phyloP scores from a whole-genome alignment of 1,140 invertebrate genomes.

The Trinorchestia longiramus region DNA sequence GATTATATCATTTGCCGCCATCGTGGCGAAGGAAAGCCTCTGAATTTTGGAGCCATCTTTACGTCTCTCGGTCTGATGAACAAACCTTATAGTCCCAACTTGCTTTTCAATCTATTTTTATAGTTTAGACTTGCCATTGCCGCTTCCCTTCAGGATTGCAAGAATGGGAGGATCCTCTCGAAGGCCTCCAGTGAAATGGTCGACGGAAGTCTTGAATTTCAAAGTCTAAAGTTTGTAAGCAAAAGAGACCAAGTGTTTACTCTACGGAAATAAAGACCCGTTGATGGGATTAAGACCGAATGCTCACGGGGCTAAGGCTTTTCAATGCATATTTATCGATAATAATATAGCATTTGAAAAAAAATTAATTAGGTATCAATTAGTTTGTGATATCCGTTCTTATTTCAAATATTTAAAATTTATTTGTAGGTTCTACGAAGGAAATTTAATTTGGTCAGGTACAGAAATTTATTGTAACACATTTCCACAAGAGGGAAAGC shows the following conservation, averaged over 20 bases:
- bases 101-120: conserved; percentile 51
- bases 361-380: not conserved
- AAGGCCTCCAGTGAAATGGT: not conserved
- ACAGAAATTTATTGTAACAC: too few species aligned
- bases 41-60: not conserved
- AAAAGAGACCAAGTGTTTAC: not conserved
- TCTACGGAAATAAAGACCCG: not conserved
- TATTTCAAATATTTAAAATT: too few species aligned
- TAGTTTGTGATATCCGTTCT: too few species aligned
- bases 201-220: not conserved
- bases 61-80: not conserved
- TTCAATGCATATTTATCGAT: not conserved
- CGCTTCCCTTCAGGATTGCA: not conserved
- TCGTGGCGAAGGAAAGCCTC: not conserved
- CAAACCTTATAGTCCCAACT: conserved; percentile 29
- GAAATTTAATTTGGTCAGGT: too few species aligned
- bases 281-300: not conserved
- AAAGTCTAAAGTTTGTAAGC: not conserved
- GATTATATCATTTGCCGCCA: not conserved
- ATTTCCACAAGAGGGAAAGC: too few species aligned
- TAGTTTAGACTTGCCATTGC: conserved; percentile 17
- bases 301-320: not conserved
- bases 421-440: too few species aligned
- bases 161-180: not conserved
- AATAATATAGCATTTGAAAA: not conserved